A percentile compares a stretch with the other conserved stretches of the same genome.
Conservation (phyloP, 1,140 invertebrate species). For the Nymphalis io region DNA sequence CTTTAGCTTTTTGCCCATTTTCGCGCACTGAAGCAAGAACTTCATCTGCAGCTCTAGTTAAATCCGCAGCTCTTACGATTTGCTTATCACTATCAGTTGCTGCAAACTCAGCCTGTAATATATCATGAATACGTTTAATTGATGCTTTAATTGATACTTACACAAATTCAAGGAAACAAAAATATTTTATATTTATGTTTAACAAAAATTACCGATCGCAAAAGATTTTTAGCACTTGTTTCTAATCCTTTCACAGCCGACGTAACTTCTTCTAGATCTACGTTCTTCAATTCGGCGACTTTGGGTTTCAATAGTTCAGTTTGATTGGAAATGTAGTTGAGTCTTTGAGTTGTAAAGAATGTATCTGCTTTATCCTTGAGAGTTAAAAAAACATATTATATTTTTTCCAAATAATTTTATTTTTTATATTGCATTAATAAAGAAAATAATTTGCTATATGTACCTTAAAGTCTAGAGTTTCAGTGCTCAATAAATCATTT, state of each 20-base stretch:
- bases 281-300: slow-evolving; percentile 53
- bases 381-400: slow-evolving; percentile 1
- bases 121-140: background rate
- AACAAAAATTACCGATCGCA: slow-evolving; percentile 60
- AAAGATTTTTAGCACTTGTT: slow-evolving; percentile 59
- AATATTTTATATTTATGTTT: background rate
- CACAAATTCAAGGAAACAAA: too few species aligned
- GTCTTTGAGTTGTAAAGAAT: slow-evolving; percentile 72
- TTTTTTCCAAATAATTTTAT: background rate
- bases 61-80: slow-evolving; percentile 79
- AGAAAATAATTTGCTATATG: background rate
- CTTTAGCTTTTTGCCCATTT: slow-evolving; percentile 79
- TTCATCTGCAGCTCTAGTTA: slow-evolving; percentile 81
- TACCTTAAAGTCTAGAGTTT: slow-evolving; percentile 73
- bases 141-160: too few species aligned
- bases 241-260: slow-evolving; percentile 56
- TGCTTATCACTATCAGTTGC: slow-evolving; percentile 80
- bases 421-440: slow-evolving; percentile 7
- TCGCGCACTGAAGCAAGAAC: slow-evolving; percentile 79
- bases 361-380: slow-evolving; percentile 71
- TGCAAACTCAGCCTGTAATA: slow-evolving; percentile 72
- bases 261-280: slow-evolving; percentile 59
- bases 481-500: slow-evolving; percentile 53
- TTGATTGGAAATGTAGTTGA: slow-evolving; percentile 72
- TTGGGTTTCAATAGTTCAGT: slow-evolving; percentile 58